Evolutionary conservation across 2,888 invertebrate species (phyloP), one percentile per base, ranked within the genome.

Genomic region (Drosophila falleni): DNA sequence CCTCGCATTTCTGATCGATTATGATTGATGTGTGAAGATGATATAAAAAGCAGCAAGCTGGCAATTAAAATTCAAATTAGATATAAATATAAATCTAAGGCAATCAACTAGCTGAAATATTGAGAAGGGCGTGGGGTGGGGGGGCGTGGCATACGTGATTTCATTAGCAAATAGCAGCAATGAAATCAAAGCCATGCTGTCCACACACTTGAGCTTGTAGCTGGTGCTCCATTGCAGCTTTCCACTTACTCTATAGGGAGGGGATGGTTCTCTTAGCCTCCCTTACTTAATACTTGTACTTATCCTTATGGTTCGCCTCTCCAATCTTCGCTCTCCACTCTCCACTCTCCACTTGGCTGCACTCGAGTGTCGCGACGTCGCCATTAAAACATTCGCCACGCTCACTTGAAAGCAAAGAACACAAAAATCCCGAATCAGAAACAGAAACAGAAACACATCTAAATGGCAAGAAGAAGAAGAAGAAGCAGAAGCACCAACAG

Each of bases 301-400:
- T 47, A 77, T 80, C 68, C 77, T 82, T 73, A 71, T 74, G 78
- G 70, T 46, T 39, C 74, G 76, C 70, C 51, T 53, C 64, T 63
- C 23, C 53, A 49, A 8, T 31, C 31, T 31, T 10, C 69, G 78
- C 8, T 78, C 63, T 49, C 23, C 51, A n/a, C 19, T 33, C 33
- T 64, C 55, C 53, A 39, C 58, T 50, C 73, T 72, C 31, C 78
- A 77, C 77, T 77, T 77, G 85, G 71, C 83, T 89, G 89, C 91
- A 89, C 81, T 90, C 78, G 78, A 90, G 90, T 86, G 85, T 71
- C 77, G 88, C 88, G 80, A 71, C 74, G 85, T 67, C 71, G 82
- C 89, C 87, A 87, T 89, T 89, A 90, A 90, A 86, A 77, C 74
- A 84, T 87, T 81, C 75, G 81, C 78, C 76, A 87, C 79, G 76